Evolutionary conservation across 2,113 vertebrate species (phyloP).

Genomic region (Pycnonotus jocosus): DNA sequence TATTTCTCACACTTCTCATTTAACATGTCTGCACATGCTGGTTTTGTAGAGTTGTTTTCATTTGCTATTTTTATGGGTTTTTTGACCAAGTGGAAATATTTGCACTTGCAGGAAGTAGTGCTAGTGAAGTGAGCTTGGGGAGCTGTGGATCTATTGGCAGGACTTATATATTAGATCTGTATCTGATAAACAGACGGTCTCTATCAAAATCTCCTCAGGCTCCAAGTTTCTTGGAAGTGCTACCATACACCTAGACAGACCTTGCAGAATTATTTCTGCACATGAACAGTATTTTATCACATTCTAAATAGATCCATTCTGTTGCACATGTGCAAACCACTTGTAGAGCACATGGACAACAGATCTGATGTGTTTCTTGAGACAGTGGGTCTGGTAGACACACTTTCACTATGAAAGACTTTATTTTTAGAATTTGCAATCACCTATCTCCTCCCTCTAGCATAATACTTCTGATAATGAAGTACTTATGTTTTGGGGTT

Average conservation of each 20-base stretch:
- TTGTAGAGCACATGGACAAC: background rate
- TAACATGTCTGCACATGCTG: fast-evolving
- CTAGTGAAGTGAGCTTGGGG: background rate
- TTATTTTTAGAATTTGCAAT: background rate
- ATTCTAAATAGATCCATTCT: background rate
- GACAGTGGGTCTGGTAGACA: background rate
- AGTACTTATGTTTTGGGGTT: fast-evolving
- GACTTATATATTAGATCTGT: background rate
- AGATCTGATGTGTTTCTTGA: background rate
- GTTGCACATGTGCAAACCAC: background rate
- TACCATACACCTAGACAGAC: background rate
- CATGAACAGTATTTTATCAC: background rate
- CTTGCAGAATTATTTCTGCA: background rate
- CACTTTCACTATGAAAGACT: background rate
- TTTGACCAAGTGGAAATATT: background rate
- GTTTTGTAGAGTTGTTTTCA: background rate
- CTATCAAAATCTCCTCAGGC: background rate
- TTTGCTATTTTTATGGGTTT: background rate
- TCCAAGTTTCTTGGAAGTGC: background rate
- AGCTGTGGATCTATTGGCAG: background rate
- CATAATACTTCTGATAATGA: background rate
- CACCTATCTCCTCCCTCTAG: background rate
- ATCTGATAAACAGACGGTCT: background rate
- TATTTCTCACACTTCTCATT: background rate
- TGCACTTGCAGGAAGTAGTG: background rate